Conservation (phyloP, 1,140 invertebrate genomes). For the Cyclina sinensis region DNA sequence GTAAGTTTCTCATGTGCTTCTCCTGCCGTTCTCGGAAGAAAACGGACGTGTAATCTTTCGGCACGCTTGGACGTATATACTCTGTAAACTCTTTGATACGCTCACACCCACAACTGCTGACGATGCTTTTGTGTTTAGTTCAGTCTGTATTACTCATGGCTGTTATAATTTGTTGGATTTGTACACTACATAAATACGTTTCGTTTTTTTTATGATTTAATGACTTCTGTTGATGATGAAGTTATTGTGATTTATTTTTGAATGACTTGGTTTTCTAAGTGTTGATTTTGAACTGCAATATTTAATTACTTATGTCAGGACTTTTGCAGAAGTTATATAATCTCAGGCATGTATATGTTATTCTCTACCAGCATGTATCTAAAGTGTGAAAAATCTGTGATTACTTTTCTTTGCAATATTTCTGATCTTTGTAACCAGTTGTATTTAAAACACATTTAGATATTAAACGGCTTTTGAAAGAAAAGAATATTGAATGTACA, state of each 20-base stretch:
- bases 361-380: conserved; percentile 25
- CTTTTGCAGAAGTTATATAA: not conserved
- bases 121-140: conserved; percentile 18
- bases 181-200: conserved; percentile 13
- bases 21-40: conserved; percentile 79
- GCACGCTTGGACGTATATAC: conserved; percentile 4
- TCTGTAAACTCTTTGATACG: not conserved
- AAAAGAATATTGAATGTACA: no score
- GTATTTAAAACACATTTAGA: no score
- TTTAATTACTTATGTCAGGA: not conserved
- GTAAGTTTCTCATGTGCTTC: conserved; percentile 87
- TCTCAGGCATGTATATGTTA: conserved; percentile 48
- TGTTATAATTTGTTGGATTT: conserved; percentile 30
- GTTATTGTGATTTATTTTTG: conserved; percentile 26
- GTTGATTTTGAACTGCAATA: conserved; percentile 22
- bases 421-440: not conserved
- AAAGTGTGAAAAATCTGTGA: conserved; percentile 38
- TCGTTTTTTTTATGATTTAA: not conserved
- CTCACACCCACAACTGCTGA: conserved; percentile 44
- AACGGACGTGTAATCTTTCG: conserved; percentile 76
- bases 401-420: conserved; percentile 24
- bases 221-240: not conserved
- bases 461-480: no score
- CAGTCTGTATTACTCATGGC: conserved; percentile 5
- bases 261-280: conserved; percentile 21